Evolutionary conservation across 2,888 invertebrate genomes (phyloP).

Genomic region (Acleris sparsana): DNA sequence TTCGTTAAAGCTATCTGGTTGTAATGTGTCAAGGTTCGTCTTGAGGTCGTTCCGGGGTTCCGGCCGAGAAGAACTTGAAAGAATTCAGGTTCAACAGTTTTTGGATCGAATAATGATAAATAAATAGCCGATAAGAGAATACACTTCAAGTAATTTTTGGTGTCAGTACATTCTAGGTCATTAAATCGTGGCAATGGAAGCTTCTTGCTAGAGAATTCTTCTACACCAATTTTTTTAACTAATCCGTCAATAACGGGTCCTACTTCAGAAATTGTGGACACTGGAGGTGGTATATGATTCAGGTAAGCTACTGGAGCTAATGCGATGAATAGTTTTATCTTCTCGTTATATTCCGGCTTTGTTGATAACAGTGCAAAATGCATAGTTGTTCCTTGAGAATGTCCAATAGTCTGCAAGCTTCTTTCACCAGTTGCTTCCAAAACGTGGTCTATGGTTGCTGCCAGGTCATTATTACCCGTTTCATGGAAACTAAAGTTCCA

Average conservation of each 20-base stretch:
- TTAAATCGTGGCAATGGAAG: not conserved
- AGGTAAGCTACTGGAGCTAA: conserved; percentile 82
- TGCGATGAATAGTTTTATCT: conserved; percentile 75
- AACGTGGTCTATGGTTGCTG: conserved; percentile 79
- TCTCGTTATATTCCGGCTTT: conserved; percentile 80
- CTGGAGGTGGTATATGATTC: conserved; percentile 54
- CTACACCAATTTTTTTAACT: conserved; percentile 60
- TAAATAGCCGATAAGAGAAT: not conserved
- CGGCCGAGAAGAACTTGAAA: conserved; percentile 41
- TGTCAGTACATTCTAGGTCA: conserved; percentile 19
- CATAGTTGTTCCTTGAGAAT: conserved; percentile 85
- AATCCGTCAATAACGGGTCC: conserved; percentile 51
- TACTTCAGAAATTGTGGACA: conserved; percentile 49
- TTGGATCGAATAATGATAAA: conserved; percentile 70
- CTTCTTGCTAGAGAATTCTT: conserved; percentile 20
- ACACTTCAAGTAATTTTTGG: not conserved
- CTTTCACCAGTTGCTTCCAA: conserved; percentile 67
- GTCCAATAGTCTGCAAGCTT: conserved; percentile 85
- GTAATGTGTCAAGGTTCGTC: conserved; percentile 49
- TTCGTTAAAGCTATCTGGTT: conserved; percentile 43
- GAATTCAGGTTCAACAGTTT: conserved; percentile 65
- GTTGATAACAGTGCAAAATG: conserved; percentile 79
- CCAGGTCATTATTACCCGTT: conserved; percentile 86
- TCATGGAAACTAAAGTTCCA: conserved; percentile 87
- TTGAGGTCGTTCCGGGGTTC: conserved; percentile 47